Base-by-base conservation (phyloP, 2,797 vertebrate genomes). In the Paedocypris micromegethes region DNA sequence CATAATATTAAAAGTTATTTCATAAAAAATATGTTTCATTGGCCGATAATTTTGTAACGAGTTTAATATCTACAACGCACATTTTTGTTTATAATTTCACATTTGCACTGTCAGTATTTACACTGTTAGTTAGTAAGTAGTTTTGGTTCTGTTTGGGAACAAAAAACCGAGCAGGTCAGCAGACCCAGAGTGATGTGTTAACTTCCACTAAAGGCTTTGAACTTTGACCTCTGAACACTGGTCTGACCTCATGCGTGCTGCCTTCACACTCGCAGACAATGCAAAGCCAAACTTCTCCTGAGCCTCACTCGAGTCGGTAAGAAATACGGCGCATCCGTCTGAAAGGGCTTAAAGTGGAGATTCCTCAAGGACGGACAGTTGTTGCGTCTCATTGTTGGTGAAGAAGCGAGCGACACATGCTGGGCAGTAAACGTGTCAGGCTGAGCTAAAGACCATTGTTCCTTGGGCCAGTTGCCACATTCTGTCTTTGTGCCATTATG, bases 341-440 rank as follows among this genome's bases (percentile, higher is more conserved):
- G 57, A 77, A 83, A 50, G 63, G 49, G 68, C 46, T 51, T 55
- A 68, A 54, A 44, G 66, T 0, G 9, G 58, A 59, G 75, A 75
- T 74, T 78, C 74, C 72, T 57, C 6, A 5, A 37, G 64, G 76
- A 80, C 78, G 62, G 75, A 68, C 85, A 83, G 82, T 88, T 85
- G 86, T 87, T 83, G 82, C 78, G 81, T 78, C 78, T 83, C 76
- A 83, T 90, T 90, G 88, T 90, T 75, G 75, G 80, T 76, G 68
- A 38, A 70, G 79, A 84, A 86, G 83, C 80, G 63, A 48, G 82
- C 79, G 87, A 89, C 90, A 91, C 89, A 90, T 90, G 90, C 88
- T 85, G 84, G 85, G 87, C 85, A 81, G 85, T 91, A 91, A 91
- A 92, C 87, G 82, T 90, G 90, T 90, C 89, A 55, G 58, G 78